phyloP scores from a whole-genome alignment of 2,888 invertebrate species.

The Phortica okadai region DNA sequence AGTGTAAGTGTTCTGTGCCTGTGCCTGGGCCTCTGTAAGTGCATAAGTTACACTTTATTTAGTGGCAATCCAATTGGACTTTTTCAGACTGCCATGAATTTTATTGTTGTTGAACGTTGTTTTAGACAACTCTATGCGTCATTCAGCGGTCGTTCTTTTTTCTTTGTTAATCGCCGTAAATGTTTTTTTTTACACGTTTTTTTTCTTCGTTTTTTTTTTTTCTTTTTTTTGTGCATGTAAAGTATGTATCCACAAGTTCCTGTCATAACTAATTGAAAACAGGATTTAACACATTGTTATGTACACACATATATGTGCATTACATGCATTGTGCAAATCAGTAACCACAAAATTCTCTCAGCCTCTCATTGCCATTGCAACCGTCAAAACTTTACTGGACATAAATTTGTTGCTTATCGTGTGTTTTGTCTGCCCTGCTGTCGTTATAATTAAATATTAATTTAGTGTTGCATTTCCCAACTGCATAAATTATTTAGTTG shows the following conservation, averaged over 20 bases:
- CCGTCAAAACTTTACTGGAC: neutral
- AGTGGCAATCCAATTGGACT: constrained; percentile 30
- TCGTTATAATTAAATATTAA: constrained; percentile 57
- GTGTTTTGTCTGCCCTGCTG: constrained; percentile 32
- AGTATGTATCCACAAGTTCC: neutral
- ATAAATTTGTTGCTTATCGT: constrained; percentile 28
- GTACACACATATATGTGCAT: neutral
- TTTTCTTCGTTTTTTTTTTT: no score
- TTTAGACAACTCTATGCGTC: neutral
- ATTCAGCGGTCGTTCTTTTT: no score
- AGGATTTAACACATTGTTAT: constrained; percentile 29
- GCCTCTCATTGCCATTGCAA: neutral
- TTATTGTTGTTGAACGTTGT: neutral
- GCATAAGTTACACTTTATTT: constrained; percentile 34
- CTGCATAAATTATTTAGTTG: constrained; percentile 51
- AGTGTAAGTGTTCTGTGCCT: constrained; percentile 10
- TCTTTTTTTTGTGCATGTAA: neutral
- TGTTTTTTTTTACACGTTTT: no score
- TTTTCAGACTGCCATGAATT: neutral
- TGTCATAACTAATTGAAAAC: constrained; percentile 25
- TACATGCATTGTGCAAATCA: neutral
- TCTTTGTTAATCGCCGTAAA: no score
- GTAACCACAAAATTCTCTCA: neutral
- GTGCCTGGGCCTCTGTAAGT: constrained; percentile 23
- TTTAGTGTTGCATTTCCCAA: constrained; percentile 55